A percentile compares a stretch with the other conserved stretches of the same genome.
Evolutionary conservation across 1,140 invertebrate species (phyloP).

Genomic region (Drosophila arawakana): DNA sequence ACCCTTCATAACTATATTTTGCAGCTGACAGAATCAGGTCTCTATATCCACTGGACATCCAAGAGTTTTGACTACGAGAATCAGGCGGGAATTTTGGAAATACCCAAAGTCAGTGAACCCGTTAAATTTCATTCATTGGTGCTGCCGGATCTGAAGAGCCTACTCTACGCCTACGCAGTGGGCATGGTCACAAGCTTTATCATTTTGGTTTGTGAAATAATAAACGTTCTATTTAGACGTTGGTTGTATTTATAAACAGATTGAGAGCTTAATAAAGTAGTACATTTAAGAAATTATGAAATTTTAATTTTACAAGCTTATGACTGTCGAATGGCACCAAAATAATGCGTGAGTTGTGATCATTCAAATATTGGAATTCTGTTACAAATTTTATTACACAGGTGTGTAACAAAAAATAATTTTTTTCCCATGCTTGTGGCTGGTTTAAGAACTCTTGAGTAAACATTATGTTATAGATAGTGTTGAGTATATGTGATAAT

Average conservation of each 20-base stretch:
- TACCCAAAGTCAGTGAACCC: neutral
- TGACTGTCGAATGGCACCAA: no score
- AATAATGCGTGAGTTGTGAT: no score
- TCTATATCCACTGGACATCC: conserved; percentile 46
- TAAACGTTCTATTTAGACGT: conserved; percentile 9
- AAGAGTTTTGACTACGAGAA: conserved; percentile 62
- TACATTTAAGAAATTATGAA: no score
- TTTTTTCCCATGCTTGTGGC: no score
- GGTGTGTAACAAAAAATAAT: no score
- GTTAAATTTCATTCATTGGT: conserved; percentile 5
- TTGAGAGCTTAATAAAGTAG: no score
- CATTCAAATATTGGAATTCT: no score
- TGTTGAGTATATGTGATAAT: no score
- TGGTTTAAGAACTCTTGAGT: no score
- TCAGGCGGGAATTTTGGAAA: conserved; percentile 41
- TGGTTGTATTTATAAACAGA: conserved; percentile 27
- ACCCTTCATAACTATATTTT: conserved; percentile 33
- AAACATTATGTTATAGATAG: no score
- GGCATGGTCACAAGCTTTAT: conserved; percentile 34
- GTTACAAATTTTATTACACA: no score
- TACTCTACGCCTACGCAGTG: conserved; percentile 19
- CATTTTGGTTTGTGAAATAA: conserved; percentile 46
- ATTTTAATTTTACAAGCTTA: no score
- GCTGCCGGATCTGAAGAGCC: conserved; percentile 28
- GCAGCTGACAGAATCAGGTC: conserved; percentile 42